Evolutionary conservation across 2,113 vertebrate species (phyloP).

Genomic region (Falco punctatus): DNA sequence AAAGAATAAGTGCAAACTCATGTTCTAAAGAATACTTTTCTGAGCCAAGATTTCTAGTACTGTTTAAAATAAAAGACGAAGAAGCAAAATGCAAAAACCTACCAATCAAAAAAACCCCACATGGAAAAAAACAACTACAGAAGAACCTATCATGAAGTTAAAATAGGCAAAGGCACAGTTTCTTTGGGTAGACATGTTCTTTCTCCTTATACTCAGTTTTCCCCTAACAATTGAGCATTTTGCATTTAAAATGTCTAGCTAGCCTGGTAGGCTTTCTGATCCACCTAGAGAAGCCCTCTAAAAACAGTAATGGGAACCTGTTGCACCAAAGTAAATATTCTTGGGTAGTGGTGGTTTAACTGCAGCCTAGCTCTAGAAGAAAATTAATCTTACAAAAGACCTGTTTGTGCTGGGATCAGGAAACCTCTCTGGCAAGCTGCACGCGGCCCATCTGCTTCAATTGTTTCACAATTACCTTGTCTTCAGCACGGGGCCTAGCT

Average conservation of each 20-base stretch:
- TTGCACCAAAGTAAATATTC: not conserved
- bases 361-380: not conserved
- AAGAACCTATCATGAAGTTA: not conserved
- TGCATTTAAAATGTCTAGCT: not conserved
- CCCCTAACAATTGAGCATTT: not conserved
- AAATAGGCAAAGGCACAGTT: not conserved
- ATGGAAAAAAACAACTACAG: not conserved
- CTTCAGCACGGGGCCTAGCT: not conserved
- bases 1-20: not conserved
- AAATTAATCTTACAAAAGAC: not conserved
- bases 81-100: too few species aligned
- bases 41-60: not conserved
- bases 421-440: not conserved
- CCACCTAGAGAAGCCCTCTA: not conserved
- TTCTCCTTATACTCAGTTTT: not conserved
- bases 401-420: not conserved
- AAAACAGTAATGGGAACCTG: not conserved
- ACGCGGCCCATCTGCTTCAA: not conserved
- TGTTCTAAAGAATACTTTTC: not conserved
- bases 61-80: not conserved
- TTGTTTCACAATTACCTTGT: not conserved
- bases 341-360: not conserved
- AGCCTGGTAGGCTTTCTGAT: not conserved
- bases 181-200: not conserved
- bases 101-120: not conserved